Evolutionary conservation across 2,113 vertebrate species (phyloP).

Genomic region (Hippocampus barbouri): DNA sequence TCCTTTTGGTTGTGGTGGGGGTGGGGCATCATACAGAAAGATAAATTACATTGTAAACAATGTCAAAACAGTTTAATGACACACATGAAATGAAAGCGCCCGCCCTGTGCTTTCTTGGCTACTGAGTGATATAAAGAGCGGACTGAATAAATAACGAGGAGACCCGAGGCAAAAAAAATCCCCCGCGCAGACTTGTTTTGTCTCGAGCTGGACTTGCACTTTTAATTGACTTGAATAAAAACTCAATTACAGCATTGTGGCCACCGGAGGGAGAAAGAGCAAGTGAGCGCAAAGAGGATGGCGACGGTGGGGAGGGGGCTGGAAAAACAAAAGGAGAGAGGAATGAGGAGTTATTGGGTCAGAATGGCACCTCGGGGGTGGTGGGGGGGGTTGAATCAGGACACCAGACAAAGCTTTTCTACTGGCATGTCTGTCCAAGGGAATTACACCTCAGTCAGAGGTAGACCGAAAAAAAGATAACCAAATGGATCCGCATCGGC

Average conservation of each 20-base stretch:
- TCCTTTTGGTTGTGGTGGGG: constrained; percentile 48
- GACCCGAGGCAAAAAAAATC: constrained; percentile 39
- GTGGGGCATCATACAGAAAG: constrained; percentile 60
- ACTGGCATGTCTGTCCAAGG: constrained; percentile 52
- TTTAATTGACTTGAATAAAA: constrained; percentile 76
- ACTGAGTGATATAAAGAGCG: constrained; percentile 59
- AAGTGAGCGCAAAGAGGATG: constrained; percentile 24
- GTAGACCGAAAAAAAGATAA: constrained; percentile 20
- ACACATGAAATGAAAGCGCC: constrained; percentile 69
- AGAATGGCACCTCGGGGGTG: constrained; percentile 61
- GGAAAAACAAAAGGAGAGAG: constrained; percentile 42
- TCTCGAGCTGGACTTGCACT: constrained; percentile 57
- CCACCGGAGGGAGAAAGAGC: constrained; percentile 58
- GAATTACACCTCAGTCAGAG: constrained; percentile 52
- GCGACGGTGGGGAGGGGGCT: constrained; percentile 32
- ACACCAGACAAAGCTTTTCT: constrained; percentile 54
- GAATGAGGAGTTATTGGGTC: constrained; percentile 67
- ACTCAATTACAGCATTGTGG: constrained; percentile 69
- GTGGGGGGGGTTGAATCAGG: constrained; percentile 24
- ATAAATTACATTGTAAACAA: constrained; percentile 76
- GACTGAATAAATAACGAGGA: constrained; percentile 60
- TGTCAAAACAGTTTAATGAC: constrained; percentile 74
- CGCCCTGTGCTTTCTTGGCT: constrained; percentile 54
- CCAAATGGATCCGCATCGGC: constrained; percentile 14
- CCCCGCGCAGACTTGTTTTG: constrained; percentile 61